Conservation (phyloP, 2,113 vertebrate species). For the Oncorhynchus nerka region DNA sequence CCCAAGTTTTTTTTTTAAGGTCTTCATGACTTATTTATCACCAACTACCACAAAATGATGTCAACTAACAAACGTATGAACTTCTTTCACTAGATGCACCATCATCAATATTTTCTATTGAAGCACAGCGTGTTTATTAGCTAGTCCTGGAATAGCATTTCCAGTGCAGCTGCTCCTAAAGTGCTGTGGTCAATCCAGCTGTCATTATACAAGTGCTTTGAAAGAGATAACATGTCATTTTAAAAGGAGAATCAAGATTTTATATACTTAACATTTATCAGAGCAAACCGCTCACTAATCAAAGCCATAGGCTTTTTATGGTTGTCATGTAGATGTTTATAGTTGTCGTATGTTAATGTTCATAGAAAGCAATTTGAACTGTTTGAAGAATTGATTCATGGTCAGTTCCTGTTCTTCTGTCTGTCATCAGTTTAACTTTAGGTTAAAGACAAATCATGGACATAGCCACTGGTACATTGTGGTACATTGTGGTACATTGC, state of each 20-base stretch:
- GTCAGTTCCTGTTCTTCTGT: too few relatives aligned
- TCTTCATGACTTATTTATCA: too few relatives aligned
- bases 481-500: too few relatives aligned
- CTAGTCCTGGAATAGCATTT: conserved; percentile 5
- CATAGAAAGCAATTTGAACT: not conserved
- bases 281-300: not conserved
- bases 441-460: too few relatives aligned
- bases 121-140: not conserved
- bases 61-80: too few relatives aligned
- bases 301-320: not conserved
- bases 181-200: conserved; percentile 37
- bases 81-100: too few relatives aligned
- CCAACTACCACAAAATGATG: too few relatives aligned
- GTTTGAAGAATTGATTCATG: too few relatives aligned
- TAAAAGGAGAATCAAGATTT: not conserved
- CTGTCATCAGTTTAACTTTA: too few relatives aligned
- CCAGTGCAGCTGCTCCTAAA: conserved; percentile 9
- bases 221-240: not conserved
- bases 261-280: not conserved
- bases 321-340: not conserved
- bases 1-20: too few relatives aligned
- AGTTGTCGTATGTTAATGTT: not conserved
- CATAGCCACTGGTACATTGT: too few relatives aligned
- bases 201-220: conserved; percentile 31
- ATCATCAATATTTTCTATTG: not conserved